Percentiles rank a stretch among this genome's conserved stretches.
Evolutionary conservation across 2,797 vertebrate species (phyloP).

Genomic region (Enteromius anoplus): DNA sequence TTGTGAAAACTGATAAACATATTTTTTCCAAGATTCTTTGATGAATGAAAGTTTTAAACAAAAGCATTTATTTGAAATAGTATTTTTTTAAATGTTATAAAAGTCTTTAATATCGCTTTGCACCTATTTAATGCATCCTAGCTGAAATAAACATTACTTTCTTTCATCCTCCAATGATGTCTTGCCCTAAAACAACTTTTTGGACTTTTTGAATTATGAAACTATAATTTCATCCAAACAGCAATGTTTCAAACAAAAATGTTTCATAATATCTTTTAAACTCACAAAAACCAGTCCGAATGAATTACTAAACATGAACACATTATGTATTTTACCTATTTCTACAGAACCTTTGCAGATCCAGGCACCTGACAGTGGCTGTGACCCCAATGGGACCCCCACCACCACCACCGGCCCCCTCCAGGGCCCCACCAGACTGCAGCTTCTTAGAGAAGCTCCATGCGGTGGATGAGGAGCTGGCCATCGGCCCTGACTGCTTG

Average conservation of each 20-base stretch:
- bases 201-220: background rate
- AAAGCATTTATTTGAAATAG: background rate
- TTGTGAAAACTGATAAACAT: background rate
- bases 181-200: too few species aligned
- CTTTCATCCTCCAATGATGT: background rate
- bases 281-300: background rate
- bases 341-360: constrained; percentile 61
- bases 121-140: background rate
- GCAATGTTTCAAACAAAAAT: background rate
- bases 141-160: background rate
- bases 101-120: background rate
- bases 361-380: constrained; percentile 79
- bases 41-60: background rate
- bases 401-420: constrained; percentile 70
- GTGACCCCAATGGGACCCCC: constrained; percentile 86
- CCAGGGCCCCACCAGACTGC: constrained; percentile 64
- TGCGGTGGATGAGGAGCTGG: constrained; percentile 85
- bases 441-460: constrained; percentile 87
- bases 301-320: background rate
- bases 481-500: constrained; percentile 78
- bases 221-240: background rate
- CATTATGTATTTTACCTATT: constrained; percentile 38
- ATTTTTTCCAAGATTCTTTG: background rate
- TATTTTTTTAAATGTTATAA: too few species aligned
- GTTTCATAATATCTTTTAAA: background rate